Evolutionary conservation across 1,140 invertebrate species (phyloP).

Genomic region (Procambarus clarkii): DNA sequence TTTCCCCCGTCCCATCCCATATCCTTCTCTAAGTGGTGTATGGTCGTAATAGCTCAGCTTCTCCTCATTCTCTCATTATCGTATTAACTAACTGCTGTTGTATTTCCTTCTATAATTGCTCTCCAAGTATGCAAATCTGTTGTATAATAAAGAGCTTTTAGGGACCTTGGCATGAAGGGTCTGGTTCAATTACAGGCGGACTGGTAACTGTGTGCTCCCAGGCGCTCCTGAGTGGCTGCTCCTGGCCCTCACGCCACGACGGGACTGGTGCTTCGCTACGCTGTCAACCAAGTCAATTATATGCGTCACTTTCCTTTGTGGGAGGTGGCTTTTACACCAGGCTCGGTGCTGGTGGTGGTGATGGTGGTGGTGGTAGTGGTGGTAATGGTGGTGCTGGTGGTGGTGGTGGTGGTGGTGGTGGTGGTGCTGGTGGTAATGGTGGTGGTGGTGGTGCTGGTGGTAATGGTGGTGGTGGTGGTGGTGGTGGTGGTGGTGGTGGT

Average conservation of each 20-base stretch:
- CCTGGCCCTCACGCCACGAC: not conserved
- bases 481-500: constrained; percentile 9
- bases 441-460: not conserved
- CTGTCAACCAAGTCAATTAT: constrained; percentile 45
- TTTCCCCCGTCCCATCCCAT: no score
- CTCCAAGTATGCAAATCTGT: no score
- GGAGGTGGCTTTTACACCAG: constrained; percentile 11
- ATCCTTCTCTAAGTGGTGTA: no score
- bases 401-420: constrained; percentile 3
- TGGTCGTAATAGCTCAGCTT: no score
- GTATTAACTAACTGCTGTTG: no score
- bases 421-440: not conserved
- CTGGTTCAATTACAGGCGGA: not conserved
- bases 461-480: not conserved
- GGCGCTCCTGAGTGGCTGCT: not conserved
- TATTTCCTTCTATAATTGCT: no score
- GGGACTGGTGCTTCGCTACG: constrained; percentile 35
- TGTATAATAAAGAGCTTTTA: no score
- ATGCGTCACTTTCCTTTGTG: constrained; percentile 43
- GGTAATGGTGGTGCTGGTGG: not conserved
- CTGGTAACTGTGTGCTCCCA: not conserved
- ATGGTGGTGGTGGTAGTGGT: not conserved
- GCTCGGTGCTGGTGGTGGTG: not conserved
- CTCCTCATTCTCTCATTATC: no score
- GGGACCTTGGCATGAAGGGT: no score